Evolutionary conservation across 2,888 invertebrate genomes (phyloP), one percentile per base, ranked within the genome.

Genomic region (Mesoligia furuncula): DNA sequence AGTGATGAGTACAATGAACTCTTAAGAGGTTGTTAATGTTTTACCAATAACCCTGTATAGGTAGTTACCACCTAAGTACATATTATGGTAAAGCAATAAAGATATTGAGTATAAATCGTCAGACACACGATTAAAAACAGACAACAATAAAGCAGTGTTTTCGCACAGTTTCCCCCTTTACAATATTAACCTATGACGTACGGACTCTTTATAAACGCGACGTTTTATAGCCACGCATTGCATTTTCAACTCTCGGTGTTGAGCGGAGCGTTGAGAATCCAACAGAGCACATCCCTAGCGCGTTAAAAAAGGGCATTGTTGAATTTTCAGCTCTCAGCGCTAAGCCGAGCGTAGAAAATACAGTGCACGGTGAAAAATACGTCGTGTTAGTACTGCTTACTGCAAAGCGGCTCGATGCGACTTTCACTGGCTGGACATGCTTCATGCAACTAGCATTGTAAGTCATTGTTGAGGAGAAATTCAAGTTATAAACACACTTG

Each of bases 371-470:
- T 20, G 61, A 8, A 27, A 57, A 57, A 64, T 24, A 64, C 36
- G 24, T 36, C 24, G 62, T 11, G 24, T 36, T 24, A 24, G 15
- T 15, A 61, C 31, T 31, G 31, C 5, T n/a, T 20, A 27, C 27
- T 65, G 51, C 76, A 9, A 13, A 51, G 62, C 67, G 27, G 9
- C 27, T 13, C 36, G 7, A 69, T 54, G 72, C 61, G 9, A 81
- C 84, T 85, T 85, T 84, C 85, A 85, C 84, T 85, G 75, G 51
- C 3, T 81, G 75, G 57, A 78, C 72, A 74, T 78, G 67, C 81
- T 59, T 69, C 71, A 65, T 39, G 45, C 80, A 71, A 36, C 72
- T 9, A 72, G 39, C 79, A 79, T 61, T 73, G 64, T 45, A n/a
- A 39, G 31, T 71, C 62, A 79, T 79, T 85, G 82, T 85, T 73